phyloP scores from a whole-genome alignment of 2,888 invertebrate species.

The Tinea semifulvella region DNA sequence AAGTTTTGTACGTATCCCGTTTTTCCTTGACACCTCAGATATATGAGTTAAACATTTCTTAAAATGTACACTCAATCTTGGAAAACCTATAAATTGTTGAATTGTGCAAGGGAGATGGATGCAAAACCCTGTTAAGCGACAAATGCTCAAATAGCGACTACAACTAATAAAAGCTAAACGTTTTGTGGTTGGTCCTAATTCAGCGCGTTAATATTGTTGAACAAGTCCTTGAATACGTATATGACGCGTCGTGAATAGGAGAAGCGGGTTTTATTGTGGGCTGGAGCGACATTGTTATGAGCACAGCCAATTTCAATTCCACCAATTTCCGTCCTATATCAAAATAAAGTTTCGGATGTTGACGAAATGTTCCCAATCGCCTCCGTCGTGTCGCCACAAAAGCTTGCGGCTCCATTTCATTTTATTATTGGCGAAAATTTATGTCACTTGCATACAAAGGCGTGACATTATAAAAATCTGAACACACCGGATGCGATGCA shows the following conservation, averaged over 20 bases:
- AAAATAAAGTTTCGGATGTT: conserved; percentile 42
- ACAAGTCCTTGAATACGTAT: conserved; percentile 24
- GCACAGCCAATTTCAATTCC: conserved; percentile 47
- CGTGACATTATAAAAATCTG: conserved; percentile 25
- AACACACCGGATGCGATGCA: too few relatives aligned
- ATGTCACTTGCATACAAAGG: conserved; percentile 32
- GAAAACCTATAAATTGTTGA: too few relatives aligned
- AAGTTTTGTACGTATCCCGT: too few relatives aligned
- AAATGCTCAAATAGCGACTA: too few relatives aligned
- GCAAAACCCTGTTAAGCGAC: too few relatives aligned
- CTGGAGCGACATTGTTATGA: conserved; percentile 48
- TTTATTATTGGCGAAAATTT: conserved; percentile 35
- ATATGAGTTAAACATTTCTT: too few relatives aligned
- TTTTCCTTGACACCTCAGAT: too few relatives aligned
- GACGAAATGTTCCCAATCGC: conserved; percentile 36
- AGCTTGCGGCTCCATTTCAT: conserved; percentile 20
- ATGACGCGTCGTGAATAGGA: conserved; percentile 43
- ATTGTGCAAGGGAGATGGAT: too few relatives aligned
- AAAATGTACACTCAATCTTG: too few relatives aligned
- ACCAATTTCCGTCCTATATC: conserved; percentile 51
- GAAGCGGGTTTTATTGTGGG: conserved; percentile 47
- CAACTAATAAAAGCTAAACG: too few relatives aligned
- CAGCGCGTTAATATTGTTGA: too few relatives aligned
- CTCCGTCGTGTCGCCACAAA: conserved; percentile 30
- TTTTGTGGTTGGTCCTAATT: too few relatives aligned